Conservation (phyloP, 1,140 invertebrate species). For the Hyles euphorbiae region DNA sequence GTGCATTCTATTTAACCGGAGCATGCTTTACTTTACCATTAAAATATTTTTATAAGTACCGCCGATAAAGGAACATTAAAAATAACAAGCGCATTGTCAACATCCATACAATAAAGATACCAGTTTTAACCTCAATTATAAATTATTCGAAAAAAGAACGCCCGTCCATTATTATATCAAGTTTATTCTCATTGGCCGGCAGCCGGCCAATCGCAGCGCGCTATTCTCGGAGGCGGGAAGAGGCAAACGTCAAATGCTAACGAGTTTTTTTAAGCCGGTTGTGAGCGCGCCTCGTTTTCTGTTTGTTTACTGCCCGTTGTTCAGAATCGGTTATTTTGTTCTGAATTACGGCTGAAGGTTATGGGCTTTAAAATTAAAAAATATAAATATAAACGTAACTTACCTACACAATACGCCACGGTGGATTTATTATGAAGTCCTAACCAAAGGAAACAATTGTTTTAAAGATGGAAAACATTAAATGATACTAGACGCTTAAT, state of each 20-base stretch:
- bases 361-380: constrained; percentile 1
- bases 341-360: constrained; percentile 10
- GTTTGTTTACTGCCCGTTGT: constrained; percentile 36
- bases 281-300: constrained; percentile 11
- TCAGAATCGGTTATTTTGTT: constrained; percentile 31
- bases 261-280: constrained; percentile 44
- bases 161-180: constrained; percentile 8
- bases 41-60: too few species aligned
- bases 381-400: background rate
- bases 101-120: too few species aligned
- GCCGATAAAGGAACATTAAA: too few species aligned
- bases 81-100: too few species aligned
- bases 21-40: too few species aligned
- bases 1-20: too few species aligned
- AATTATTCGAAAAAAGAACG: constrained; percentile 9
- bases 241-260: constrained; percentile 66
- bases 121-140: constrained; percentile 3
- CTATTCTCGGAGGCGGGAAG: constrained; percentile 53
- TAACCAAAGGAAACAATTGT: too few species aligned
- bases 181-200: constrained; percentile 40
- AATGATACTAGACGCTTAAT: too few species aligned
- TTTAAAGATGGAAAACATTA: too few species aligned
- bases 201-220: constrained; percentile 42
- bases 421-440: too few species aligned
- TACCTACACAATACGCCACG: too few species aligned